These are phyloP conservation scores for Priapulus caudatus DNA, from an alignment of 2,888 invertebrate genomes.

Conservation along the genomic window DNA sequence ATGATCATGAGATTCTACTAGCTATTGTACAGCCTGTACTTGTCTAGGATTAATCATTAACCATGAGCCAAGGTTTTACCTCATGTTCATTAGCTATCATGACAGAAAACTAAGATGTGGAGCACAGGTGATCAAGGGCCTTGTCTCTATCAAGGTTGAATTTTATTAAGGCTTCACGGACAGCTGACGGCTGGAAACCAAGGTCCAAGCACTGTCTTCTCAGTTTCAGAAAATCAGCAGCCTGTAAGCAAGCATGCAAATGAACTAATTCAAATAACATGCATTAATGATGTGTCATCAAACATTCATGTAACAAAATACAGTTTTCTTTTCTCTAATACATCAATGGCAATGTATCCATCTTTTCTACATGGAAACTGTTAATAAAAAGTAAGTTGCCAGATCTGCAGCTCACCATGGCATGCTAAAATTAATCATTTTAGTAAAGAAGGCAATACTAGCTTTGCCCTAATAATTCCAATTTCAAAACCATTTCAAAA, in stretches of 20 bases:
- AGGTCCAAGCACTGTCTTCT: slow-evolving; percentile 63
- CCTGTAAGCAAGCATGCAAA: slow-evolving; percentile 17
- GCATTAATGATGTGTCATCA: not conserved
- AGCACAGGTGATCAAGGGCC: slow-evolving; percentile 67
- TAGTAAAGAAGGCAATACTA: too few relatives aligned
- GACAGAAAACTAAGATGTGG: slow-evolving; percentile 30
- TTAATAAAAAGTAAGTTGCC: too few relatives aligned
- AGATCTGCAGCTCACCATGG: too few relatives aligned
- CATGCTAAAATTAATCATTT: too few relatives aligned
- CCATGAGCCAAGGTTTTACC: too few relatives aligned
- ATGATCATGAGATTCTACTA: too few relatives aligned
- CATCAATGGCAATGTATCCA: not conserved
- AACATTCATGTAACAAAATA: slow-evolving; percentile 7
- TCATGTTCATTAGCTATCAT: too few relatives aligned
- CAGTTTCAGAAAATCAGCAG: slow-evolving; percentile 41
- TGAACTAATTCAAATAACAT: slow-evolving; percentile 2
- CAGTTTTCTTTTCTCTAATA: not conserved
- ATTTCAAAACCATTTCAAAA: too few relatives aligned
- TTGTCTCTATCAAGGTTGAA: slow-evolving; percentile 70
- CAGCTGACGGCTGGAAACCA: slow-evolving; percentile 64
- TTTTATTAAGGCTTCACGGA: slow-evolving; percentile 58
- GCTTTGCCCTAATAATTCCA: too few relatives aligned
- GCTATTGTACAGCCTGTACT: too few relatives aligned
- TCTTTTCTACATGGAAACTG: too few relatives aligned
- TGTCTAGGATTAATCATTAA: too few relatives aligned